phyloP scores from a whole-genome alignment of 2,797 vertebrate genomes.

The Labeo calbasu region DNA sequence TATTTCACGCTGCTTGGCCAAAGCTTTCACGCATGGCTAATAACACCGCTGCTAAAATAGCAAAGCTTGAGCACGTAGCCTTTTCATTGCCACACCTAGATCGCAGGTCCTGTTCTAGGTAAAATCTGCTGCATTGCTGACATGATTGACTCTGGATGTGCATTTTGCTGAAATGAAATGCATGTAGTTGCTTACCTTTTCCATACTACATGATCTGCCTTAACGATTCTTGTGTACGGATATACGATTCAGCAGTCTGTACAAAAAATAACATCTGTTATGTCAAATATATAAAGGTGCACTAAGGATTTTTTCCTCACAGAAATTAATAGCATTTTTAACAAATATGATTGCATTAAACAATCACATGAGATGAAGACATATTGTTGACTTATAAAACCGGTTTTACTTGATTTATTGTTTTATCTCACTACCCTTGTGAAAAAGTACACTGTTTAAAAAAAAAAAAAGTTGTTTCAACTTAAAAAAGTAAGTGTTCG shows the following conservation, averaged over 20 bases:
- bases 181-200: slow-evolving; percentile 41
- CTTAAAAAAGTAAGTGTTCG: too few relatives aligned
- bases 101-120: not conserved
- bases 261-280: not conserved
- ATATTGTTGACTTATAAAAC: not conserved
- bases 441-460: not conserved
- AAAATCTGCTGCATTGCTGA: slow-evolving; percentile 23
- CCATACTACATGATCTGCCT: slow-evolving; percentile 11
- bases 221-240: not conserved
- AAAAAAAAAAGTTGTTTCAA: too few relatives aligned
- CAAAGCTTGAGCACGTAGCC: slow-evolving; percentile 10
- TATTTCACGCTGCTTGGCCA: slow-evolving; percentile 29
- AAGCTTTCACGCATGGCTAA: slow-evolving; percentile 49
- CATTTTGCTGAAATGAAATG: slow-evolving; percentile 3
- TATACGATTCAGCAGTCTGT: slow-evolving; percentile 5
- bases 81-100: slow-evolving; percentile 14
- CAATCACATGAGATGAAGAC: not conserved
- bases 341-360: not conserved
- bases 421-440: not conserved
- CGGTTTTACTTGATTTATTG: too few relatives aligned
- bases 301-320: not conserved
- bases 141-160: slow-evolving; percentile 30
- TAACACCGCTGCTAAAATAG: slow-evolving; percentile 22
- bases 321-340: not conserved
- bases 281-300: slow-evolving; percentile 9